phyloP scores from a whole-genome alignment of 2,113 vertebrate species.

The Galemys pyrenaicus region DNA sequence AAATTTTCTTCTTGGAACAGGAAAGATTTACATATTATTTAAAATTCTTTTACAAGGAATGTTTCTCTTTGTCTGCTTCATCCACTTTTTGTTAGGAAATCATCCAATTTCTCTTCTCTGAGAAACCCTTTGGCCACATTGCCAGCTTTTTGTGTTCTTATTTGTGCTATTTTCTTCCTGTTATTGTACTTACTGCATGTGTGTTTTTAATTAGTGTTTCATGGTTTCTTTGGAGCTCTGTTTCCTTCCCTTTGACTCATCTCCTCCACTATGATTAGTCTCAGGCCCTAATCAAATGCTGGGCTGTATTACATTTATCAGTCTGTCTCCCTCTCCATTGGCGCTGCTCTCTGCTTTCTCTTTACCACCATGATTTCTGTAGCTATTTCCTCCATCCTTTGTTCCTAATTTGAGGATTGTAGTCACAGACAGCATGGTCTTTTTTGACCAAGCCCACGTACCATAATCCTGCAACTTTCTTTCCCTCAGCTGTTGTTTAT shows the following conservation, averaged over 20 bases:
- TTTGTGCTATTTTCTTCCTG: slow-evolving; percentile 33
- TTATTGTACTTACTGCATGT: not conserved
- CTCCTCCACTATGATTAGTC: not conserved
- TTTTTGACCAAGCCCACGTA: not conserved
- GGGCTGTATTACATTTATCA: no score
- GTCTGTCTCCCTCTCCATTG: not conserved
- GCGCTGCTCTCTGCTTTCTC: not conserved
- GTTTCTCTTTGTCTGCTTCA: not conserved
- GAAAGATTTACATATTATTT: not conserved
- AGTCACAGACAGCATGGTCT: not conserved
- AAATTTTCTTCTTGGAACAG: not conserved
- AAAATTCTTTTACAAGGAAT: not conserved
- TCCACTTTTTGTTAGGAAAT: not conserved
- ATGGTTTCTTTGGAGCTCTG: not conserved
- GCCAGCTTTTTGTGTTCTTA: not conserved
- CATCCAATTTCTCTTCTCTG: not conserved
- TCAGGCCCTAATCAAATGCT: not conserved
- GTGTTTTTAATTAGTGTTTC: not conserved
- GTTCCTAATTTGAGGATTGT: not conserved
- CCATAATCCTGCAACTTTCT: not conserved
- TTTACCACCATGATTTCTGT: not conserved
- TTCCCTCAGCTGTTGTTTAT: slow-evolving; percentile 54
- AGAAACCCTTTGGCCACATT: not conserved
- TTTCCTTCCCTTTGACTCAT: slow-evolving; percentile 1
- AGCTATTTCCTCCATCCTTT: not conserved